A percentile compares a stretch with the other conserved stretches of the same genome.
Evolutionary conservation across 1,140 invertebrate genomes (phyloP).

Genomic region (Bombus turneri): DNA sequence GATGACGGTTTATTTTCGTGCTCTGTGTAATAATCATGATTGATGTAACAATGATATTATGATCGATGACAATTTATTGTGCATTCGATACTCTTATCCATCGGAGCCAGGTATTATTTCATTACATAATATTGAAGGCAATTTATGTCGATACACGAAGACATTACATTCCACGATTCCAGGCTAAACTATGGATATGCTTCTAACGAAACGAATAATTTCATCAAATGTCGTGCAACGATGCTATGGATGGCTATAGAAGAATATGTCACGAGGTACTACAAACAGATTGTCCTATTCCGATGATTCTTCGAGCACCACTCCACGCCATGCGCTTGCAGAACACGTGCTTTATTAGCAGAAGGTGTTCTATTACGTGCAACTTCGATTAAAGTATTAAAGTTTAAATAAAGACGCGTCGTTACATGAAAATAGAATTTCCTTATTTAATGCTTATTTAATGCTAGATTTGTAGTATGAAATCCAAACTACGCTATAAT

Average conservation of each 20-base stretch:
- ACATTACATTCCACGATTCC: not conserved
- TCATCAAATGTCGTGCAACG: not conserved
- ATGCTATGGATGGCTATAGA: not conserved
- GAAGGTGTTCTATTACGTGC: not conserved
- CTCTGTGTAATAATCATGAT: constrained; percentile 26
- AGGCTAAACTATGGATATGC: not conserved
- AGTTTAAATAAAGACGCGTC: not conserved
- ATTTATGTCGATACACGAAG: constrained; percentile 1
- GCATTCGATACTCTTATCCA: constrained; percentile 8
- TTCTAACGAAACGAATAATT: constrained; percentile 24
- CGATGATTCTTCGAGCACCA: constrained; percentile 4
- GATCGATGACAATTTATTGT: constrained; percentile 38
- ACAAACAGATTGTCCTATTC: not conserved
- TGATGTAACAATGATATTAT: constrained; percentile 32
- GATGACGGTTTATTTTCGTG: constrained; percentile 30
- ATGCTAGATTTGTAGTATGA: not conserved
- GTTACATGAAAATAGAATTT: not conserved
- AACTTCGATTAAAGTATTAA: not conserved
- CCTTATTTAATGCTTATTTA: not conserved
- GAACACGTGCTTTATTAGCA: not conserved
- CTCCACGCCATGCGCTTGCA: not conserved
- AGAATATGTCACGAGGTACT: constrained; percentile 12
- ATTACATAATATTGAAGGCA: constrained; percentile 17
- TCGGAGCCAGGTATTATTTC: constrained; percentile 12
- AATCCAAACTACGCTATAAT: not conserved